phyloP scores from a whole-genome alignment of 2,888 invertebrate genomes.

The Cotesia congregata region DNA sequence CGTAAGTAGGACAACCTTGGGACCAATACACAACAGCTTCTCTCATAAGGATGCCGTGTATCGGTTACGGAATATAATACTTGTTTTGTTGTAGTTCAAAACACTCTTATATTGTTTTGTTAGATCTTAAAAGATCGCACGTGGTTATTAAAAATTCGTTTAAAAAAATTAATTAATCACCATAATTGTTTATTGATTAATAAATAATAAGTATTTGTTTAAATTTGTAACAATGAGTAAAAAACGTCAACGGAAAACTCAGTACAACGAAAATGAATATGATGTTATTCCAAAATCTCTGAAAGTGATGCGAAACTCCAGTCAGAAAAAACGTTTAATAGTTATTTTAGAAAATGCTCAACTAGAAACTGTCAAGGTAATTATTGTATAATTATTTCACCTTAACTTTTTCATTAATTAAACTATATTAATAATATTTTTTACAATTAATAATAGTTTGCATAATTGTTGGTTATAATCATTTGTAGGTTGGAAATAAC shows the following conservation, averaged over 20 bases:
- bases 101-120: too few species aligned
- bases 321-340: conserved; percentile 91
- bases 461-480: conserved; percentile 22
- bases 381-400: conserved; percentile 17
- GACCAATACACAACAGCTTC: too few species aligned
- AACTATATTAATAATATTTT: not conserved
- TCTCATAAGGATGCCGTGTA: too few species aligned
- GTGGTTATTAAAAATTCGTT: too few species aligned
- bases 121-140: too few species aligned
- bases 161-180: too few species aligned
- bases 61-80: too few species aligned
- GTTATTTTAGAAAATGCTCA: conserved; percentile 95
- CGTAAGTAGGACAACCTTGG: too few species aligned
- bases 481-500: conserved; percentile 81
- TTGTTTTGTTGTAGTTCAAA: too few species aligned
- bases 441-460: not conserved
- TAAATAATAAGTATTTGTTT: too few species aligned
- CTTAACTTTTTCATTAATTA: not conserved
- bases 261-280: conserved; percentile 78
- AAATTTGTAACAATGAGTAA: conserved; percentile 70
- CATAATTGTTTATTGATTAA: too few species aligned
- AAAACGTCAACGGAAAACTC: conserved; percentile 74
- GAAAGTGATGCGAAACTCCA: conserved; percentile 82
- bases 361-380: conserved; percentile 94
- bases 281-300: conserved; percentile 85